These are phyloP conservation scores for Rhynchonycteris naso DNA, from an alignment of 2,797 vertebrate species.

Conservation along the genomic window DNA sequence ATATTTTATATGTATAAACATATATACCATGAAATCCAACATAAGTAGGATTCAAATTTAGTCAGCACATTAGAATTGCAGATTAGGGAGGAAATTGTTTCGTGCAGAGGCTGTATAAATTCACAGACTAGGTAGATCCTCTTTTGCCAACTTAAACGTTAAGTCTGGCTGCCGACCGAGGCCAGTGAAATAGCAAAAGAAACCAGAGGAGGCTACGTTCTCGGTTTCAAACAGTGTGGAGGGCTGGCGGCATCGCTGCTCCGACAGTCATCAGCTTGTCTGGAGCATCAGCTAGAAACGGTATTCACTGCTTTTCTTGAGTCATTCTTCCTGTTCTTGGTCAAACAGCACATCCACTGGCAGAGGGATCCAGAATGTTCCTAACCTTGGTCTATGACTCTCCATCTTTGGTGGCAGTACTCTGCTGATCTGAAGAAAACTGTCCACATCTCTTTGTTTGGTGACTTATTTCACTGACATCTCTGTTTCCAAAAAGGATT, in stretches of 20 bases:
- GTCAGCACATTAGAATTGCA: neutral
- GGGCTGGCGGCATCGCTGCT: fast-evolving
- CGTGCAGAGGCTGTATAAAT: neutral
- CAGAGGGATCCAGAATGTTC: neutral
- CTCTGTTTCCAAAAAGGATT: neutral
- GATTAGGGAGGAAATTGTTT: neutral
- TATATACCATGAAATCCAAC: neutral
- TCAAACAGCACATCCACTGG: neutral
- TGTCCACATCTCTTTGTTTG: neutral
- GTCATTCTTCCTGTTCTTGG: neutral
- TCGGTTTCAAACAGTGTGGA: neutral
- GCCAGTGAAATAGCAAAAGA: fast-evolving
- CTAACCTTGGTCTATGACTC: neutral
- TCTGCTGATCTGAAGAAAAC: neutral
- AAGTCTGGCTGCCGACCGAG: neutral
- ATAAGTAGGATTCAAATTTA: neutral
- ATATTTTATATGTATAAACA: neutral
- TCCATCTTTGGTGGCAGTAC: neutral
- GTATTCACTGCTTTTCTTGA: neutral
- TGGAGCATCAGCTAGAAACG: fast-evolving
- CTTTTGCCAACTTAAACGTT: neutral
- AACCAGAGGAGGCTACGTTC: no score
- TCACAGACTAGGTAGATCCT: neutral
- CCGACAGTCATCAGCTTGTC: fast-evolving
- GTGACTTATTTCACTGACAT: neutral